Percentiles rank a stretch among this genome's conserved stretches.
These are phyloP conservation scores for Chinchilla lanigera DNA, from an alignment of 2,113 vertebrate species.

Conservation along the genomic window DNA sequence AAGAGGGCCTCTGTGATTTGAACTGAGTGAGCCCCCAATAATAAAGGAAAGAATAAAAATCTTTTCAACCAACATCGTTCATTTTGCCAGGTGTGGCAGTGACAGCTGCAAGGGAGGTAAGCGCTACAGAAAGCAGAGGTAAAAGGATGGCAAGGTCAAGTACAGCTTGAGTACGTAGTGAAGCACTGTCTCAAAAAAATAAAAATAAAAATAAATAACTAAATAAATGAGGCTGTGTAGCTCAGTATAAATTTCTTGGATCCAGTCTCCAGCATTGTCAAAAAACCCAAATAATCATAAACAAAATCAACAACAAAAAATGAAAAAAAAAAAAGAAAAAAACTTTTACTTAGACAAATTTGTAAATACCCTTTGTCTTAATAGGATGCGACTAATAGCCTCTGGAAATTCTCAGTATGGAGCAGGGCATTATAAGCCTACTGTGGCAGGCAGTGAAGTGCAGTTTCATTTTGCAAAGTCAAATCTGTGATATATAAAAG, in stretches of 20 bases:
- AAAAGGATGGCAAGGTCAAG: not conserved
- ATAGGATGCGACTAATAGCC: not conserved
- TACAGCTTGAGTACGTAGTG: not conserved
- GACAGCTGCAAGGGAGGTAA: fast-evolving
- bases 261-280: not conserved
- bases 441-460: not conserved
- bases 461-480: not conserved
- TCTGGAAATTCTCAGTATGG: fast-evolving
- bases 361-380: not conserved
- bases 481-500: not conserved
- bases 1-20: not conserved
- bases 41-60: not conserved
- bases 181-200: not conserved
- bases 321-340: not conserved
- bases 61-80: not conserved
- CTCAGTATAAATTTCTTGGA: not conserved
- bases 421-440: not conserved
- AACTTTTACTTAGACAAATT: not conserved
- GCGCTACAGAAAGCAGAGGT: not conserved
- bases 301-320: not conserved
- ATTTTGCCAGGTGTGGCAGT: not conserved
- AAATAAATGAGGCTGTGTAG: not conserved
- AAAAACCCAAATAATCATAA: not conserved
- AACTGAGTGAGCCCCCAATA: too few species aligned
- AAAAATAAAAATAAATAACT: not conserved